A percentile compares a stretch with the other conserved stretches of the same genome.
phyloP scores from a whole-genome alignment of 2,113 vertebrate genomes.

The Phalacrocorax carbo region DNA sequence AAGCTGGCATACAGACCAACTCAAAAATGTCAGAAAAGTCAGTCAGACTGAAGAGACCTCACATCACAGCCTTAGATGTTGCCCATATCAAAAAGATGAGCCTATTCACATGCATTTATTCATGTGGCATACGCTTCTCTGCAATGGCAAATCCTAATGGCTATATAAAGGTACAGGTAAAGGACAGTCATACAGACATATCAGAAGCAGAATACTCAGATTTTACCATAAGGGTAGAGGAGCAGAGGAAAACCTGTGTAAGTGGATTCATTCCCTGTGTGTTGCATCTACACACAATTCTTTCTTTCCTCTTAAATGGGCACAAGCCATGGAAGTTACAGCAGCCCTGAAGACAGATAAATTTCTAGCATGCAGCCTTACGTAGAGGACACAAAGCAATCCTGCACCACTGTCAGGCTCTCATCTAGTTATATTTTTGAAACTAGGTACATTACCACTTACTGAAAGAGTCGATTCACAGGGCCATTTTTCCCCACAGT shows the following conservation, averaged over 20 bases:
- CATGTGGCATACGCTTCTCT: accelerated
- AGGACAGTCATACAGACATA: background rate
- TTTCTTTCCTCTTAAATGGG: background rate
- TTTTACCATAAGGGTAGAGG: background rate
- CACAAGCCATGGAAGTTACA: background rate
- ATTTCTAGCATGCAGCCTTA: background rate
- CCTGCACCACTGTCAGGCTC: background rate
- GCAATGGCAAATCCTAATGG: background rate
- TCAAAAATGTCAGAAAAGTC: background rate
- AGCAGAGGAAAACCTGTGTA: background rate
- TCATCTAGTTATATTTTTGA: background rate
- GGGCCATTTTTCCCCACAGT: background rate
- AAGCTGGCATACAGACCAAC: background rate
- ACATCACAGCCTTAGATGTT: background rate
- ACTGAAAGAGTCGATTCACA: background rate
- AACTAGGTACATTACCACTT: background rate
- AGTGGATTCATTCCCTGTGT: accelerated
- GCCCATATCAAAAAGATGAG: background rate
- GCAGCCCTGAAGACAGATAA: background rate
- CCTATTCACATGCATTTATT: background rate
- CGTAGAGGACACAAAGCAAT: accelerated
- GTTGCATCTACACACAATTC: background rate
- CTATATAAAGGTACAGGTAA: background rate
- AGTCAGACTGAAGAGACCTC: background rate
- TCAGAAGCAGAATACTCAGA: background rate